Conservation (phyloP, 2,113 vertebrate genomes). For the Istiophorus platypterus region DNA sequence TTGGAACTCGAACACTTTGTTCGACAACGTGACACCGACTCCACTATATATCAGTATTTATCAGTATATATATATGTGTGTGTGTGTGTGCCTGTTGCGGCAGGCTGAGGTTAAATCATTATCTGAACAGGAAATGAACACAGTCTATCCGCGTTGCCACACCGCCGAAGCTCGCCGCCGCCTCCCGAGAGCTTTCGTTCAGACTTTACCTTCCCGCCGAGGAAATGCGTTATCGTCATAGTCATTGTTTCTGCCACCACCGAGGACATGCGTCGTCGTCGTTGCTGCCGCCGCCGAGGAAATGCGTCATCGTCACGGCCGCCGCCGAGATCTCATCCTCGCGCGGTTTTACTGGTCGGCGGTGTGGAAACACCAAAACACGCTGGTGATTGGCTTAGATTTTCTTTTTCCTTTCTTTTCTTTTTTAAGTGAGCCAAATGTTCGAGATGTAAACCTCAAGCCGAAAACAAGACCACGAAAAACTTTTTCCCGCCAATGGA, state of each 20-base stretch:
- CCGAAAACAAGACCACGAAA: neutral
- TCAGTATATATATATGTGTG: neutral
- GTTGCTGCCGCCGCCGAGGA: too few relatives aligned
- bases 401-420: too few relatives aligned
- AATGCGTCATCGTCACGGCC: too few relatives aligned
- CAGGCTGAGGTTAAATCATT: conserved; percentile 13
- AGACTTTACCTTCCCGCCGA: too few relatives aligned
- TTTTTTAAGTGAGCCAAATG: neutral
- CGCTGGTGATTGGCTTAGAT: too few relatives aligned
- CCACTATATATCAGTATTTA: neutral
- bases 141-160: conserved; percentile 41
- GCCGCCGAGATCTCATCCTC: too few relatives aligned
- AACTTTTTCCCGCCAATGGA: conserved; percentile 29
- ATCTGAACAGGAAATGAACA: conserved; percentile 48
- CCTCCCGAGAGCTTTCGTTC: neutral
- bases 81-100: neutral
- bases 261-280: too few relatives aligned
- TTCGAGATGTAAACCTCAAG: conserved; percentile 11
- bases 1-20: neutral
- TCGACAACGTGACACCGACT: neutral
- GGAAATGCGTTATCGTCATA: too few relatives aligned
- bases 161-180: conserved; percentile 13
- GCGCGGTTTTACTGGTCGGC: too few relatives aligned
- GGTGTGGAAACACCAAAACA: too few relatives aligned
- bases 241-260: too few relatives aligned